Evolutionary conservation across 2,888 invertebrate species (phyloP), one percentile per base, ranked within the genome.

Genomic region (Leptinotarsa tumamoca): DNA sequence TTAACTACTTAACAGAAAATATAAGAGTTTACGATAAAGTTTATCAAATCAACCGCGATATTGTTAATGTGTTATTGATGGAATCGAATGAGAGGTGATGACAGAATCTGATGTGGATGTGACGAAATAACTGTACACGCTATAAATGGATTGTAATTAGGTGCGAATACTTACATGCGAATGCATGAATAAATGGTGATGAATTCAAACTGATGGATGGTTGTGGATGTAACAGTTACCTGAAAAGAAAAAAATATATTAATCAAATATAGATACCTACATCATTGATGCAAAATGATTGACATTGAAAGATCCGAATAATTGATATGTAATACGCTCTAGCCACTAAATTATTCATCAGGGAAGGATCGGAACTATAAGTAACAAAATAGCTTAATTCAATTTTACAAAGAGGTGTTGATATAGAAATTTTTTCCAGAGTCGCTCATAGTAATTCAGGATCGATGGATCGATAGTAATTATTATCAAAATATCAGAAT

Each of bases 141-240:
- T 33, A n/a, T 63, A 43, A 33, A 63, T 43, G 63, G 18, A 63
- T 43, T 27, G n/a, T 63, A 63, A 63, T 63, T 63, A 63, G 43
- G 63, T 43, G 27, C 18, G 63, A 63, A 63, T 63, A 63, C 63
- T 63, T 63, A 63, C 63, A 27, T 27, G 18, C n/a, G n/a, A 63
- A n/a, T 27, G 43, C 33, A 43, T 63, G 43, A 17, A 21, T 58
- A 18, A 58, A 18, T 18, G 58, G 21, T 18, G 21, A 58, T 58
- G 15, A 7, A 27, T 7, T 23, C 21, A 21, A 58, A 23, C 23
- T 33, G 27, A 43, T 43, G 63, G 27, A 43, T 43, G 43, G 17
- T 23, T 58, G 58, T 23, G 21, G 58, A 63, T 43, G 14, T 17
- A 63, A 63, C 63, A 43, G 33, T 63, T 63, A 63, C 63, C 63